Conservation (phyloP, 2,888 invertebrate genomes). For the Oligia latruncula region DNA sequence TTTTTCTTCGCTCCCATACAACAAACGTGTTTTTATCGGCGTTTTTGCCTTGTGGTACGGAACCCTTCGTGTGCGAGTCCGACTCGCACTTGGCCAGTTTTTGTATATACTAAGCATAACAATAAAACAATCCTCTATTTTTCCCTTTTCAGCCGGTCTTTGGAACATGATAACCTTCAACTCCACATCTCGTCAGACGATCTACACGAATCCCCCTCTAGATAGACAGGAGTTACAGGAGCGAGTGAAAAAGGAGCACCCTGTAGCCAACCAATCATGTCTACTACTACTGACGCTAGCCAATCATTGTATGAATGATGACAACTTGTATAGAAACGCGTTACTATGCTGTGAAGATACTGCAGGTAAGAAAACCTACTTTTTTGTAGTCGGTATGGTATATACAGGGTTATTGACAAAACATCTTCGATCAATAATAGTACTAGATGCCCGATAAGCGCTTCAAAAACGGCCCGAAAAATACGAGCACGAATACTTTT, state of each 20-base stretch:
- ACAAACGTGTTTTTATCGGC: no score
- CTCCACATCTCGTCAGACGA: slow-evolving; percentile 81
- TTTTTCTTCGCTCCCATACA: no score
- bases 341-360: slow-evolving; percentile 95
- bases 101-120: neutral
- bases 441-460: no score
- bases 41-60: no score
- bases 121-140: neutral
- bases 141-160: slow-evolving; percentile 90
- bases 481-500: no score
- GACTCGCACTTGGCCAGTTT: no score
- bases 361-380: slow-evolving; percentile 88
- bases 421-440: no score
- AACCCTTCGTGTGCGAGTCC: no score
- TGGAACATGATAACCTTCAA: slow-evolving; percentile 95
- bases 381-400: neutral
- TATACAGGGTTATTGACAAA: no score
- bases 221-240: slow-evolving; percentile 85
- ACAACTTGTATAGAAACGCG: slow-evolving; percentile 96
- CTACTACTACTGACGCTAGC: slow-evolving; percentile 96
- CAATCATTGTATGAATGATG: slow-evolving; percentile 95
- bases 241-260: slow-evolving; percentile 90
- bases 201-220: slow-evolving; percentile 78
- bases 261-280: slow-evolving; percentile 97
- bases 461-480: no score